phyloP scores from a whole-genome alignment of 2,888 invertebrate genomes.

The Cheilosia vernalis region DNA sequence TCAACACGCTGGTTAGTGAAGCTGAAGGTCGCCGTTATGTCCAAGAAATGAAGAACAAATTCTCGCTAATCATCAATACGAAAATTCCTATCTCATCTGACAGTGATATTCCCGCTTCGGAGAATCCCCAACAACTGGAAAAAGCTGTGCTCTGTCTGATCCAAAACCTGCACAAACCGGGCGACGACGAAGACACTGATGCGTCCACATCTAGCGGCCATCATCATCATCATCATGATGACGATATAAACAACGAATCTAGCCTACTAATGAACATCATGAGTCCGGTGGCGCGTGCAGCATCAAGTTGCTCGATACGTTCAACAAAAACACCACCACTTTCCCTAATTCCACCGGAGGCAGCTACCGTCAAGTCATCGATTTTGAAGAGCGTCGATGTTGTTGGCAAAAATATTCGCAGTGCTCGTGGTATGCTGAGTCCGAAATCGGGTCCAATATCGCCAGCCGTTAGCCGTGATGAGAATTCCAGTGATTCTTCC shows the following conservation, averaged over 20 bases:
- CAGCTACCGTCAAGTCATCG: conserved; percentile 82
- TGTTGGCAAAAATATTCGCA: conserved; percentile 80
- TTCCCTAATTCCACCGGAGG: conserved; percentile 82
- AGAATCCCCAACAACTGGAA: conserved; percentile 89
- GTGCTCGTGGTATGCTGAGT: conserved; percentile 75
- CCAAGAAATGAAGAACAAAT: conserved; percentile 91
- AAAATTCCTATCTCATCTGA: conserved; percentile 83
- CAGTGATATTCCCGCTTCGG: conserved; percentile 85
- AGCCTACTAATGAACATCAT: conserved; percentile 61
- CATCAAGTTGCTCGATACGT: conserved; percentile 62
- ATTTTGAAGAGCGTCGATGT: conserved; percentile 83
- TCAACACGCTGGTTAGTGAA: conserved; percentile 90
- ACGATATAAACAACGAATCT: conserved; percentile 53
- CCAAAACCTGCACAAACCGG: conserved; percentile 83
- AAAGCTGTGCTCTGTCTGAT: conserved; percentile 89
- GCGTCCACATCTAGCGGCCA: conserved; percentile 59
- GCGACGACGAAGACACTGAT: conserved; percentile 77
- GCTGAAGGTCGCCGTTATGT: conserved; percentile 90
- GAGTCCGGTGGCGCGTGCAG: conserved; percentile 65
- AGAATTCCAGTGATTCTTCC: conserved; percentile 62
- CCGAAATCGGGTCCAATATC: conserved; percentile 60
- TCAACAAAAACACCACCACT: conserved; percentile 81
- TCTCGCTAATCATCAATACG: conserved; percentile 88
- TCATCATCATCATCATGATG: conserved; percentile 41
- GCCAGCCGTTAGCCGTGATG: conserved; percentile 57